Conservation (phyloP, 2,797 vertebrate species). For the Meda fulgida region DNA sequence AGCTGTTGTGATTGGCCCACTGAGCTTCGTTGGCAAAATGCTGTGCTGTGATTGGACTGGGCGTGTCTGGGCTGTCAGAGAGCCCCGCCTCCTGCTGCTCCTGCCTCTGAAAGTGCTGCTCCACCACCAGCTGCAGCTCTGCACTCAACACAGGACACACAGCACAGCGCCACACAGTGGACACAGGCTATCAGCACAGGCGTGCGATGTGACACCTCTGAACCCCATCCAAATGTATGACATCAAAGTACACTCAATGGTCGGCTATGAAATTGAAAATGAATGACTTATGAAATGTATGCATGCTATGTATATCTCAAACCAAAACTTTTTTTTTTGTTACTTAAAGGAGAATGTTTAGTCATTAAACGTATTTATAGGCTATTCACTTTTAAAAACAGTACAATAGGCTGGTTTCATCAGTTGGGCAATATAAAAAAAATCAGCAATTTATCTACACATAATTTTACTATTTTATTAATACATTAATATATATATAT, state of each 20-base stretch:
- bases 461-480: neutral
- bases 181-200: conserved; percentile 41
- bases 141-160: conserved; percentile 72
- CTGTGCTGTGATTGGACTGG: conserved; percentile 75
- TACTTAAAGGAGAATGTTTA: neutral
- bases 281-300: conserved; percentile 20
- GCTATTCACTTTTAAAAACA: too few relatives aligned
- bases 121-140: conserved; percentile 76
- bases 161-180: conserved; percentile 56
- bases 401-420: neutral
- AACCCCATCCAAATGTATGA: conserved; percentile 16
- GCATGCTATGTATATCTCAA: conserved; percentile 6
- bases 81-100: conserved; percentile 72
- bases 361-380: neutral
- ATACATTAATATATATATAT: too few relatives aligned
- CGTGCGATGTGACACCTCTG: conserved; percentile 16
- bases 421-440: neutral
- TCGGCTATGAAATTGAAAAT: conserved; percentile 6
- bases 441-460: neutral
- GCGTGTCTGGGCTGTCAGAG: conserved; percentile 72
- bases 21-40: conserved; percentile 67
- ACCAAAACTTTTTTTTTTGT: neutral
- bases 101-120: conserved; percentile 73
- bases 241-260: neutral
- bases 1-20: conserved; percentile 76